Percentiles rank a stretch among this genome's conserved stretches.
Evolutionary conservation across 2,113 vertebrate species (phyloP).

Genomic region (Galbula dea): DNA sequence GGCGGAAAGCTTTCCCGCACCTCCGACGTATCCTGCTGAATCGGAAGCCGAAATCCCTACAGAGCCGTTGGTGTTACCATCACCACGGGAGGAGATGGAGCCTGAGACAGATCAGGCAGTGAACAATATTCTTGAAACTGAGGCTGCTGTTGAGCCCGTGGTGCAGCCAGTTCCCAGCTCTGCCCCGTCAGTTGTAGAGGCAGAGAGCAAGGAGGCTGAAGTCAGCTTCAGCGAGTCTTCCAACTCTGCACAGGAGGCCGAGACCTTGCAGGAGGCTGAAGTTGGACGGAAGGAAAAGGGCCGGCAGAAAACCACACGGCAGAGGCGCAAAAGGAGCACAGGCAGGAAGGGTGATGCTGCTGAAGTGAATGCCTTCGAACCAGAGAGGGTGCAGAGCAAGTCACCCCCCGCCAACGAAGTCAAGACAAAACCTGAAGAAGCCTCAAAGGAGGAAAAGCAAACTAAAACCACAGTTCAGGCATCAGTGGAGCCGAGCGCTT

Average conservation of each 20-base stretch:
- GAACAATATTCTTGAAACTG: conserved; percentile 76
- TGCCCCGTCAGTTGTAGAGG: background rate
- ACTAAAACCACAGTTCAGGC: background rate
- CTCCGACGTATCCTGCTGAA: conserved; percentile 70
- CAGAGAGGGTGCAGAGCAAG: conserved; percentile 56
- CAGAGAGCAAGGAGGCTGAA: conserved; percentile 74
- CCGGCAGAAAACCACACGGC: conserved; percentile 80
- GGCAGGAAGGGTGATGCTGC: conserved; percentile 70
- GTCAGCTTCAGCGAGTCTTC: conserved; percentile 61
- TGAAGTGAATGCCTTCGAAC: conserved; percentile 64
- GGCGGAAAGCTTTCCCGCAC: conserved; percentile 82
- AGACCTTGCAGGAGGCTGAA: conserved; percentile 70
- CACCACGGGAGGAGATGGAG: conserved; percentile 81
- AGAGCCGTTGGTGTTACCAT: conserved; percentile 70
- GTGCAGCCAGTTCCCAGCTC: conserved; percentile 20
- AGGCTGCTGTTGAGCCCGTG: conserved; percentile 39
- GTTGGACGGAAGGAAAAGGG: conserved; percentile 82
- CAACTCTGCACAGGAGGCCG: conserved; percentile 59
- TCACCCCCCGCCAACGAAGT: conserved; percentile 14
- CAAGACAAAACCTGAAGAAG: conserved; percentile 26
- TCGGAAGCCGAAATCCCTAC: conserved; percentile 66
- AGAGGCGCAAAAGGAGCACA: conserved; percentile 77
- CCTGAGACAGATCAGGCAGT: conserved; percentile 81
- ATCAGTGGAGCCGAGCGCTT: background rate
- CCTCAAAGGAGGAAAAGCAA: conserved; percentile 51